Base-by-base conservation (phyloP, 2,797 vertebrate genomes). In the Nannoperca australis region DNA sequence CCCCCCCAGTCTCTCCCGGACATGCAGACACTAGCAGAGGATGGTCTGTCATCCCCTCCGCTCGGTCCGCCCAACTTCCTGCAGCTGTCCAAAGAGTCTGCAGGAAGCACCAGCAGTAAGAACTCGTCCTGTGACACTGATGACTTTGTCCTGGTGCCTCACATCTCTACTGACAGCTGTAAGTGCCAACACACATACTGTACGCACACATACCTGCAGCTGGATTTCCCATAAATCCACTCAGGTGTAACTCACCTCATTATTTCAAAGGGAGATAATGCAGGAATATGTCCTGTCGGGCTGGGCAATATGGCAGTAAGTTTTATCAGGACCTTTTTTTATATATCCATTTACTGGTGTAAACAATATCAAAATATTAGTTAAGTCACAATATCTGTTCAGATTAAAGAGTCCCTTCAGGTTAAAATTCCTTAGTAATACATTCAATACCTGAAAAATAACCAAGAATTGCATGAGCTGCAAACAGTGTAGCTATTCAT, bases 91-190 rank as follows among this genome's bases (percentile, higher is more conserved):
- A 99, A 97, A 90, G 98, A 99, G 83, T 99, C 98, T 32, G 97
- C 96, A 68, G 98, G 97, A 89, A 99, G 97, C 91, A 97, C 95
- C 89, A 98, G 97, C 92, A 99, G 98, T 90, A 99, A 97, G 95
- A 98, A 97, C 94, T 99, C 97, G 2, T 99, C 98, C 61, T 97
- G 97, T 66, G 98, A 99, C 92, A 98, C 97, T 1, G 98, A 99
- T 30, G 98, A 99, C 92, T 99, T 99, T 88, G 98, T 99, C 83
- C 95, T 99, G 89, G 97, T 99, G 78, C 98, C 98, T n/a, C 96
- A 98, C 93, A 95, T 98, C 84, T 96, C 97, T 38, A 94, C 96
- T 76, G 97, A 99, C 80, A 97, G 97, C 79, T 98, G 98, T 99
- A 93, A 98, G 97, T 89, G 5, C 45, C 44, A 4, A 15, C 64